A percentile compares a stretch with the other conserved stretches of the same genome.
Evolutionary conservation across 2,113 vertebrate genomes (phyloP).

Genomic region (Ptilorrhoa leucosticta): DNA sequence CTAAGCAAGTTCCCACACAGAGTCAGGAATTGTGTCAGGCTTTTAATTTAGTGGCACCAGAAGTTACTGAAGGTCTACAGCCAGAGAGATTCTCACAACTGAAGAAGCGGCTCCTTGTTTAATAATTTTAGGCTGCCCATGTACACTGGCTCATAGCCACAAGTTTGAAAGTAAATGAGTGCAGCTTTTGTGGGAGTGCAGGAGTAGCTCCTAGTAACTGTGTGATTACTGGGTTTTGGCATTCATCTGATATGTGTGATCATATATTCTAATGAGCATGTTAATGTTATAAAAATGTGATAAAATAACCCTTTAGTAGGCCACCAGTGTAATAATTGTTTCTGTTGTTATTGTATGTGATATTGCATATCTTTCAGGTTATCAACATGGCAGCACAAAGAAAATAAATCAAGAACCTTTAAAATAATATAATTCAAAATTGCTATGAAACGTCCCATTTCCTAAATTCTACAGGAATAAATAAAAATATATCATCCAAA

Average conservation of each 20-base stretch:
- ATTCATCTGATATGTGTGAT: not conserved
- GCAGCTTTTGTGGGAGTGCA: not conserved
- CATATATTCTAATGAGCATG: not conserved
- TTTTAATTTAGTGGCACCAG: not conserved
- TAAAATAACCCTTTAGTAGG: not conserved
- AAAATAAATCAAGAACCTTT: not conserved
- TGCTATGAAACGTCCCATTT: not conserved
- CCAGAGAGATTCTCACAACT: not conserved
- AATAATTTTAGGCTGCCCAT: not conserved
- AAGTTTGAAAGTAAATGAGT: not conserved
- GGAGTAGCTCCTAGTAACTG: not conserved
- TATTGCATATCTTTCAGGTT: not conserved
- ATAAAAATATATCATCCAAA: not conserved
- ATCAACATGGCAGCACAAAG: not conserved
- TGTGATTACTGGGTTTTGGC: not conserved
- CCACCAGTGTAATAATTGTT: not conserved
- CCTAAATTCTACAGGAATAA: not conserved
- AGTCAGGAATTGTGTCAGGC: not conserved
- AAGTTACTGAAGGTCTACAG: not conserved
- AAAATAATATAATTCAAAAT: not conserved
- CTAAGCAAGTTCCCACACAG: not conserved
- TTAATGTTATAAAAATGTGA: not conserved
- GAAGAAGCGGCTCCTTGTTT: conserved; percentile 24
- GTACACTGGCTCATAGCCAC: not conserved
- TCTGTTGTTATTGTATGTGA: not conserved